phyloP scores from a whole-genome alignment of 2,888 invertebrate species.

The Lasioglossum leucozonium region DNA sequence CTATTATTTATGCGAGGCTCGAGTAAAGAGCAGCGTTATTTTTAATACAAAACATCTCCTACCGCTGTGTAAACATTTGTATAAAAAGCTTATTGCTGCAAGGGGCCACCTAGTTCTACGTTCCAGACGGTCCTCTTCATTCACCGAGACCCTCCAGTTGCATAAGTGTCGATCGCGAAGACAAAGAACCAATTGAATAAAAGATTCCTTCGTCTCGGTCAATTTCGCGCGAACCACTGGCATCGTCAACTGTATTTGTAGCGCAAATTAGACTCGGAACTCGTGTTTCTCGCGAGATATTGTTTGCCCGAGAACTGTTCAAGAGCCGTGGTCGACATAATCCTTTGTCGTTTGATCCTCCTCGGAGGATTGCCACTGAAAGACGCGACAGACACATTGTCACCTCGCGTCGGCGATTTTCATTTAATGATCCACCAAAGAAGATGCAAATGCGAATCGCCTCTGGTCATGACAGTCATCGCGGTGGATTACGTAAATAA shows the following conservation, averaged over 20 bases:
- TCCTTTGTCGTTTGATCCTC: neutral
- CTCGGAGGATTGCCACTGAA: neutral
- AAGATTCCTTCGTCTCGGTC: neutral
- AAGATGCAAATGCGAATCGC: neutral
- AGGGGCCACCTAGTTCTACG: neutral
- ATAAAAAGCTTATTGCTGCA: neutral
- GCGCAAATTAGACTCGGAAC: neutral
- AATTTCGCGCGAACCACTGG: neutral
- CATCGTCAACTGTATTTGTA: neutral
- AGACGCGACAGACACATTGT: neutral
- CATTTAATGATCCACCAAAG: neutral
- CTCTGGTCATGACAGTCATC: neutral
- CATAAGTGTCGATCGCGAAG: neutral
- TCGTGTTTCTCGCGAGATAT: neutral
- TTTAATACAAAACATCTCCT: neutral
- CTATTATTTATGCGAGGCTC: neutral
- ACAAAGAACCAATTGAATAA: neutral
- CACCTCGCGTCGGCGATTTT: neutral
- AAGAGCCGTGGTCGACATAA: neutral
- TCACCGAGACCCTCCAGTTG: neutral
- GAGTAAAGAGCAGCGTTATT: neutral
- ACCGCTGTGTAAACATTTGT: neutral
- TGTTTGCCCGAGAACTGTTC: neutral
- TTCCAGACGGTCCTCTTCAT: neutral
- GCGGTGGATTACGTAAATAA: conserved; percentile 18